Conservation (phyloP, 2,113 vertebrate species). For the Melierax canorus region DNA sequence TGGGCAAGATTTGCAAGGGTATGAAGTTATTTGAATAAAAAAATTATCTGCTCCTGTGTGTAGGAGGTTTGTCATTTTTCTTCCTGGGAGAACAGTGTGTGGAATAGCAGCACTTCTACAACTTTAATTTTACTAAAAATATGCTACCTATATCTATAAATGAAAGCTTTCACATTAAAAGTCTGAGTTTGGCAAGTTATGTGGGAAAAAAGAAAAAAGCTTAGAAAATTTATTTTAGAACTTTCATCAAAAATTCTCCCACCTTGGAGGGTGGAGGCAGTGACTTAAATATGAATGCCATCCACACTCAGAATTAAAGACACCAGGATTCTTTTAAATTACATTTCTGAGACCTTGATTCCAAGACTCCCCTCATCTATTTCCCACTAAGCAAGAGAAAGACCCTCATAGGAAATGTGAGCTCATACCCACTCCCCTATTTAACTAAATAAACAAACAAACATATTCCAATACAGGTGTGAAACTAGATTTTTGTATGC, state of each 20-base stretch:
- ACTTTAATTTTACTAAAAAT: neutral
- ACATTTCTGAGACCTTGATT: neutral
- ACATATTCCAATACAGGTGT: neutral
- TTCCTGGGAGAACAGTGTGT: neutral
- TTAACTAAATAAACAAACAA: neutral
- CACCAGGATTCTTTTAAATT: neutral
- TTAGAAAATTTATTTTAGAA: neutral
- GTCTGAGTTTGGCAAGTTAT: neutral
- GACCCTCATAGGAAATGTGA: neutral
- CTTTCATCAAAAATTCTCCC: neutral
- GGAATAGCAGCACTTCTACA: neutral
- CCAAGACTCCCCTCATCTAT: rapidly evolving
- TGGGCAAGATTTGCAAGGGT: neutral
- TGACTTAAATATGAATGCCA: neutral
- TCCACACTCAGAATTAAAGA: neutral
- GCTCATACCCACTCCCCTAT: neutral
- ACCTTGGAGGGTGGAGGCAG: neutral
- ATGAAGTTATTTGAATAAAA: neutral
- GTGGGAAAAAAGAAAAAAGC: neutral
- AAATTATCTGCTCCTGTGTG: neutral
- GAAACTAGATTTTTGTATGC: neutral
- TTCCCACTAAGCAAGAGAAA: neutral
- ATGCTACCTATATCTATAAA: neutral
- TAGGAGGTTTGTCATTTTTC: neutral
- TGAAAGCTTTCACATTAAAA: neutral